Percentiles rank a stretch among this genome's conserved stretches.
These are phyloP conservation scores for Adelphocoris suturalis DNA, from an alignment of 2,888 invertebrate genomes.

Conservation along the genomic window DNA sequence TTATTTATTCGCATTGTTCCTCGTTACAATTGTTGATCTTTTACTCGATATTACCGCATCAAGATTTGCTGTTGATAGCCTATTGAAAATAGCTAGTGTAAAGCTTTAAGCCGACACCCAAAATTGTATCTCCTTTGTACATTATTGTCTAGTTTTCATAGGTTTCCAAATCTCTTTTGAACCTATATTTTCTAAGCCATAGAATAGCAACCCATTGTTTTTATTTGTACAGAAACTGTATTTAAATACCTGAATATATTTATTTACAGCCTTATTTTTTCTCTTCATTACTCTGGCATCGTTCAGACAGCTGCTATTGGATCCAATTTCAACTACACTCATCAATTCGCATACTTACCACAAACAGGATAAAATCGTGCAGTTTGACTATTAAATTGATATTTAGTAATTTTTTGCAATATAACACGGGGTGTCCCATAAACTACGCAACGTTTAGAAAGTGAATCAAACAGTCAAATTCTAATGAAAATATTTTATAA, in stretches of 20 bases:
- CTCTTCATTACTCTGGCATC: neutral
- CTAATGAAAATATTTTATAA: no score
- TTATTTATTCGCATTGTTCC: constrained; percentile 67
- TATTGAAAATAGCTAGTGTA: constrained; percentile 37
- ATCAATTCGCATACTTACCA: no score
- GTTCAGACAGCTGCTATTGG: neutral
- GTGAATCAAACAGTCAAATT: no score
- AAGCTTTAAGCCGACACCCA: constrained; percentile 17
- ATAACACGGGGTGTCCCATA: no score
- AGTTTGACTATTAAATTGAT: no score
- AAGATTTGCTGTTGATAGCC: constrained; percentile 25
- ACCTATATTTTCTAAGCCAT: constrained; percentile 31
- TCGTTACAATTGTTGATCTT: constrained; percentile 64
- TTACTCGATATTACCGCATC: constrained; percentile 47
- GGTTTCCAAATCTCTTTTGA: neutral
- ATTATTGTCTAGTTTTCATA: neutral
- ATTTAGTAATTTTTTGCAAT: no score
- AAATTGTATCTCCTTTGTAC: constrained; percentile 22
- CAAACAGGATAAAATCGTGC: no score
- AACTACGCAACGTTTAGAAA: no score
- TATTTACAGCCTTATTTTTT: constrained; percentile 48
- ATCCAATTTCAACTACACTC: no score
- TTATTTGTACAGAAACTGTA: constrained; percentile 45
- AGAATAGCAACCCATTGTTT: neutral
- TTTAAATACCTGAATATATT: constrained; percentile 58